Conservation (phyloP, 2,797 vertebrate genomes). For the Myotis planiceps region DNA sequence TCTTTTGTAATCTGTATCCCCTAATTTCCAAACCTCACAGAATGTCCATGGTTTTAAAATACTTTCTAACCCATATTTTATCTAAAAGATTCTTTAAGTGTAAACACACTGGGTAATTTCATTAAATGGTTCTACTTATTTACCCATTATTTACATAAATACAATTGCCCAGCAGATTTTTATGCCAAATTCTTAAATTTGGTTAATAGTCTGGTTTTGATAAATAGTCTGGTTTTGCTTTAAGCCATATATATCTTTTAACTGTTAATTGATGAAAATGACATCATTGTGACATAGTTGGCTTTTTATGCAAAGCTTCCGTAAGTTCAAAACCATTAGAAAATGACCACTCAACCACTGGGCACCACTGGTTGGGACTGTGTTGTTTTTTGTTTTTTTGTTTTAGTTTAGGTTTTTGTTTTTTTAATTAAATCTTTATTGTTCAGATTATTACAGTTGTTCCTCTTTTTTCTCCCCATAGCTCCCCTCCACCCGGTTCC, state of each 20-base stretch:
- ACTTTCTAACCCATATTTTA: background rate
- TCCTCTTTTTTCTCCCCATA: no score
- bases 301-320: conserved; percentile 28
- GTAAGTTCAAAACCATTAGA: background rate
- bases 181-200: background rate
- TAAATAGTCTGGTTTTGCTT: background rate
- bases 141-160: background rate
- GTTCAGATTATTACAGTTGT: no score
- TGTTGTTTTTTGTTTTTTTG: no score
- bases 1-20: background rate
- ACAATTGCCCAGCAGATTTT: background rate
- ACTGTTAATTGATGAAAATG: background rate
- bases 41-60: background rate
- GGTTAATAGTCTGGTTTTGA: background rate
- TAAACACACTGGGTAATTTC: background rate
- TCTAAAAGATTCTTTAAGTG: background rate
- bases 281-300: background rate
- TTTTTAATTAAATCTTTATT: no score
- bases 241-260: background rate
- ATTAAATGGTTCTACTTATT: background rate
- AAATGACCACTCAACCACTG: background rate
- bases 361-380: no score
- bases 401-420: no score
- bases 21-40: conserved; percentile 16
- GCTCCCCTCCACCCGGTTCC: no score